Percentiles rank a stretch among this genome's conserved stretches.
Evolutionary conservation across 2,113 vertebrate genomes (phyloP).

Genomic region (Oxyruncus cristatus): DNA sequence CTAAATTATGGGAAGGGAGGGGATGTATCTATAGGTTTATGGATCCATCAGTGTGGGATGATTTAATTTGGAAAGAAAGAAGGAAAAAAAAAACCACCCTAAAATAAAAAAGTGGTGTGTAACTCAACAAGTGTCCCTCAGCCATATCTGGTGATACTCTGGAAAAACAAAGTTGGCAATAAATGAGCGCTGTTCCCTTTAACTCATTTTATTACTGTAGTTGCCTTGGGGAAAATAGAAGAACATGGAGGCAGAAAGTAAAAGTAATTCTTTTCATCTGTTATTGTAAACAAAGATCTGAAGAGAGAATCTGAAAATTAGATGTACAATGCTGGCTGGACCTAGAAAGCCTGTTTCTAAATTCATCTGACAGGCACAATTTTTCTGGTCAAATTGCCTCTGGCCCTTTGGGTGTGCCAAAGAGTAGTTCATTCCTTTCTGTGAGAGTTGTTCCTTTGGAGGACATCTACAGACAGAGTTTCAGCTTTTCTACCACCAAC

Average conservation of each 20-base stretch:
- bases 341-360: constrained; percentile 2
- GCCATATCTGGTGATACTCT: not conserved
- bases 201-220: not conserved
- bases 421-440: not conserved
- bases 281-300: constrained; percentile 49
- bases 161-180: not conserved
- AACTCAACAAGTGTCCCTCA: not conserved
- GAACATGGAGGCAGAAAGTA: constrained; percentile 7
- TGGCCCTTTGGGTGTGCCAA: not conserved
- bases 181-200: not conserved
- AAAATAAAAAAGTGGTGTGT: not conserved
- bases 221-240: not conserved
- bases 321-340: constrained; percentile 42
- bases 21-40: not conserved
- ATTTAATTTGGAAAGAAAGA: not conserved
- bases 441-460: not conserved
- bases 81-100: not conserved
- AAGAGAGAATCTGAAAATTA: constrained; percentile 25
- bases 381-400: not conserved
- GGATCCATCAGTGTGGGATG: not conserved
- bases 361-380: not conserved
- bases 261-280: constrained; percentile 54
- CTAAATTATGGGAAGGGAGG: not conserved
- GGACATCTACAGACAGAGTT: not conserved
- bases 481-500: not conserved